phyloP scores from a whole-genome alignment of 1,140 invertebrate genomes.

The Monomorium pharaonis region DNA sequence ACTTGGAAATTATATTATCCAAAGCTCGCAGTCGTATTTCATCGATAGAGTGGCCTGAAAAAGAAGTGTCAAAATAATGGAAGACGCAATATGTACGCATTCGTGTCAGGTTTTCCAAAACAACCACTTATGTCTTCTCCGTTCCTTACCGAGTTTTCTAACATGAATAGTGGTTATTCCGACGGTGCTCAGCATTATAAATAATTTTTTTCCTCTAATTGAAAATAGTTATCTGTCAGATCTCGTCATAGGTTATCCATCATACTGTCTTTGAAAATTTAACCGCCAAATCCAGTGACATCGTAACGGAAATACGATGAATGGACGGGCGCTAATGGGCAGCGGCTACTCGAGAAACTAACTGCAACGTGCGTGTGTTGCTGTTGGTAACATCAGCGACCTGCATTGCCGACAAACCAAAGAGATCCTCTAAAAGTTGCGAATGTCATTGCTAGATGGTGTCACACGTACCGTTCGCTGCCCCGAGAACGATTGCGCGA shows the following conservation, averaged over 20 bases:
- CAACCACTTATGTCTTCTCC: not conserved
- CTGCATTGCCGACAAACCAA: not conserved
- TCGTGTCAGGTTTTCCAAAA: not conserved
- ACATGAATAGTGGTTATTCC: constrained; percentile 62
- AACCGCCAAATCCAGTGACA: constrained; percentile 50
- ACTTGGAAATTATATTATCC: constrained; percentile 81
- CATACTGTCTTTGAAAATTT: constrained; percentile 53
- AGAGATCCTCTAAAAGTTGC: not conserved
- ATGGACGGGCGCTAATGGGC: not conserved
- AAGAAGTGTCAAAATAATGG: not conserved
- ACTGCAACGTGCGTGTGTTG: too few species aligned
- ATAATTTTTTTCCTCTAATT: not conserved
- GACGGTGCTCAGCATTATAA: constrained; percentile 51
- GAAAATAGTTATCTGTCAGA: not conserved
- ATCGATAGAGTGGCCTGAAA: constrained; percentile 80
- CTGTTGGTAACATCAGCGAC: not conserved
- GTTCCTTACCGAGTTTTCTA: constrained; percentile 62
- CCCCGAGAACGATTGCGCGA: not conserved
- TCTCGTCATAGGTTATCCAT: constrained; percentile 35
- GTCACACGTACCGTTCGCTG: not conserved
- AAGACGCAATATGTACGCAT: not conserved
- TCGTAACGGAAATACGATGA: not conserved
- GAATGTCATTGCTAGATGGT: not conserved
- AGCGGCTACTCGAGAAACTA: not conserved
- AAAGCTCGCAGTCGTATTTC: constrained; percentile 82